Percentiles rank a stretch among this genome's conserved stretches.
Conservation (phyloP, 2,888 invertebrate species). For the Rhorus exstirpatorius region DNA sequence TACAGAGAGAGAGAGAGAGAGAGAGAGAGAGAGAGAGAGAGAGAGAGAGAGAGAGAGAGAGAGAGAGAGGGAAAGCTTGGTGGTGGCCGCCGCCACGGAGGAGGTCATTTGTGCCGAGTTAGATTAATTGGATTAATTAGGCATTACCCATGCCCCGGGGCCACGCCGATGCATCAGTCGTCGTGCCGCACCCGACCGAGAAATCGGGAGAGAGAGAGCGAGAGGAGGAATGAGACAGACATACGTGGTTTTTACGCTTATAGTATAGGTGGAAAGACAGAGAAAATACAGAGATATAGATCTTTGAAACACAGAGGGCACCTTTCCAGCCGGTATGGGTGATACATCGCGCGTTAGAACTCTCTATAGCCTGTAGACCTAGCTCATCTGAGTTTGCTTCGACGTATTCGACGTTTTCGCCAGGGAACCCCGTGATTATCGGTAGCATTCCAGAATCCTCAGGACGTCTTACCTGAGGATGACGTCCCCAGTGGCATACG, state of each 20-base stretch:
- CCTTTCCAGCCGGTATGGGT: slow-evolving; percentile 41
- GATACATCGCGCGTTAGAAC: slow-evolving; percentile 35
- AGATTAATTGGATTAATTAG: slow-evolving; percentile 86
- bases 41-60: slow-evolving; percentile 22
- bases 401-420: slow-evolving; percentile 67
- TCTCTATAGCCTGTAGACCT: slow-evolving; percentile 9
- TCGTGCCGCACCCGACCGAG: slow-evolving; percentile 70
- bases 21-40: slow-evolving; percentile 29
- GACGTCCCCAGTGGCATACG: slow-evolving; percentile 34
- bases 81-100: slow-evolving; percentile 72
- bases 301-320: slow-evolving; percentile 15
- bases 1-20: slow-evolving; percentile 39
- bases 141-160: slow-evolving; percentile 84
- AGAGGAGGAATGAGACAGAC: slow-evolving; percentile 38
- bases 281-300: slow-evolving; percentile 18
- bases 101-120: slow-evolving; percentile 85
- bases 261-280: slow-evolving; percentile 21
- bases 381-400: slow-evolving; percentile 60
- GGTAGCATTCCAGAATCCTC: slow-evolving; percentile 66
- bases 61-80: slow-evolving; percentile 49
- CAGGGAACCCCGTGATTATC: slow-evolving; percentile 61
- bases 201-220: slow-evolving; percentile 66
- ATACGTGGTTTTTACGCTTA: slow-evolving; percentile 32
- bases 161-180: slow-evolving; percentile 83
- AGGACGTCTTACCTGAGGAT: slow-evolving; percentile 43